Evolutionary conservation across 2,113 vertebrate species (phyloP), one percentile per base, ranked within the genome.

Genomic region (Zootoca vivipara): DNA sequence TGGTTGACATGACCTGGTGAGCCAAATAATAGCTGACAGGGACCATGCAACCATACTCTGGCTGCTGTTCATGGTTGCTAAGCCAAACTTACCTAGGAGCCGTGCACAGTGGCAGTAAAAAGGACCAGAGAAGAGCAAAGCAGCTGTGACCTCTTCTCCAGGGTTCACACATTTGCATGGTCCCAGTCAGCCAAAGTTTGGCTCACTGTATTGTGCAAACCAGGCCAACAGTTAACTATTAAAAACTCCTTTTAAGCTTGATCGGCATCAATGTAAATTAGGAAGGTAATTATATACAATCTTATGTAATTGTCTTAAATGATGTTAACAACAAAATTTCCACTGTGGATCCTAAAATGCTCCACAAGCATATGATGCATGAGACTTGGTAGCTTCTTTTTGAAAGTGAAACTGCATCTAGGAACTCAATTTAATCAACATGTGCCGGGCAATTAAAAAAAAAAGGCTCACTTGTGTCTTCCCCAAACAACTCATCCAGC

Each of bases 401-500:
- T 26, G 7, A 28, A 67, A 26, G 65, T 67, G 24, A 28, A 67
- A 67, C 26, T 67, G 22, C 26, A 28, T 67, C 65, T 30, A 64
- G n/a, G 6, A 85, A 4, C 15, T 91, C 92, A 33, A 91, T 82
- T 91, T 2, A 58, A 35, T 83, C 88, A 77, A 85, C 20, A 79
- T 15, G 58, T 58, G 89, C 82, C 90, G 89, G 40, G 92, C 58
- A 93, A 89, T 92, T 52, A 12, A 42, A 46, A 62, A 42, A 46
- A 62, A 87, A 89, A 89, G 13, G 72, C 26, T 89, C 72, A 72
- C 89, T 87, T 91, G 80, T 85, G 90, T 70, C 90, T 91, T 82
- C 84, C 90, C 89, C 88, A 65, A 83, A 52, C 94, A 69, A 93
- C 35, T 80, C 65, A 56, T 89, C 86, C 77, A 94, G 80, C 33